Conservation (phyloP, 2,797 vertebrate genomes). For the Molossus alvarezi region DNA sequence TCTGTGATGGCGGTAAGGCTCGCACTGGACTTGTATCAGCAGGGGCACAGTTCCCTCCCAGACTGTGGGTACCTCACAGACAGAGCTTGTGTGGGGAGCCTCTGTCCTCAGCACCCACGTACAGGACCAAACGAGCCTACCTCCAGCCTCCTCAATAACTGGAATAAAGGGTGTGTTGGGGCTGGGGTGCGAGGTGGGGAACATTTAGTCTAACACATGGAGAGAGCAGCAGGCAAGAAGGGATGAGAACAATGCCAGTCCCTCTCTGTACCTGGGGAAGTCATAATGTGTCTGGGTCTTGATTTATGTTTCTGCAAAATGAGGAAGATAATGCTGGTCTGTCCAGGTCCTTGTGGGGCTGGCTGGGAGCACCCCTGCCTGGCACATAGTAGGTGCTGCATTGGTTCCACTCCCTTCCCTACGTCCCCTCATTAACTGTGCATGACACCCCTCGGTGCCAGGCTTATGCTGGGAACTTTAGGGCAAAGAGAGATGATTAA, state of each 20-base stretch:
- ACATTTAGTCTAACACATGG: neutral
- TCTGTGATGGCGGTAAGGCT: neutral
- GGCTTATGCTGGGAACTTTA: neutral
- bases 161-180: neutral
- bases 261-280: neutral
- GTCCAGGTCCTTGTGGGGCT: neutral
- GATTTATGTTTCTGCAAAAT: neutral
- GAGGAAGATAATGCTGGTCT: neutral
- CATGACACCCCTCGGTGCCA: neutral
- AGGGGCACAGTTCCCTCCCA: neutral
- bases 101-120: neutral
- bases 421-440: constrained; percentile 3
- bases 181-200: neutral
- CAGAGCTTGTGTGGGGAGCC: neutral
- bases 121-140: neutral
- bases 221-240: neutral
- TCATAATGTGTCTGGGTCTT: neutral
- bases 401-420: neutral
- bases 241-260: neutral
- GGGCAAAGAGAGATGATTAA: constrained; percentile 12
- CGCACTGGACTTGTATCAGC: neutral
- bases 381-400: neutral
- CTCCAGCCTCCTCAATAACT: neutral
- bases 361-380: neutral
- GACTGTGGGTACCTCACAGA: neutral